Conservation (phyloP, 37 sponge, comb jelly and placozoan species). For the Beroe forskalii region DNA sequence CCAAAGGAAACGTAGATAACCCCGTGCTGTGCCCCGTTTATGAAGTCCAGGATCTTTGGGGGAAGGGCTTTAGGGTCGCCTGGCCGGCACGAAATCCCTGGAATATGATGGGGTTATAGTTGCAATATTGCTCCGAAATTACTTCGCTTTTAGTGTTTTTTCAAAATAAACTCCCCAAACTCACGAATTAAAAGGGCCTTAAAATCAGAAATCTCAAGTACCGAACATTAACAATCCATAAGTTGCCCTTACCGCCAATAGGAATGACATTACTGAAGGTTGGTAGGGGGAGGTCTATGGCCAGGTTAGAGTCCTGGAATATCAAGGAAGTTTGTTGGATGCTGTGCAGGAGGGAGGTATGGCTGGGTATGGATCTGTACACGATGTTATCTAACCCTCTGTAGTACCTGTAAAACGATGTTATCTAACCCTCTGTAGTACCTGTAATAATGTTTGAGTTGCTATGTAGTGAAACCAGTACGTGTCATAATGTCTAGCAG, state of each 20-base stretch:
- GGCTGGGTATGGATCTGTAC: not conserved
- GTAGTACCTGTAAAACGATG: slow-evolving; percentile 26
- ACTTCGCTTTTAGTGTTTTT: no score
- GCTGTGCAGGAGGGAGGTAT: slow-evolving; percentile 3
- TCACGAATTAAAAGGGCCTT: not conserved
- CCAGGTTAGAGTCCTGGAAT: slow-evolving; percentile 20
- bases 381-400: not conserved
- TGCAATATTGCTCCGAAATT: no score
- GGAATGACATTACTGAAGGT: slow-evolving; percentile 35
- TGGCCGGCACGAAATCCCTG: slow-evolving; percentile 5
- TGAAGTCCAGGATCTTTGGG: not conserved
- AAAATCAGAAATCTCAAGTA: not conserved
- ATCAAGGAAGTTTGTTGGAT: not conserved
- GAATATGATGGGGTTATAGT: no score
- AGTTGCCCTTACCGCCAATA: slow-evolving; percentile 39
- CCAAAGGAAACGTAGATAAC: slow-evolving; percentile 55
- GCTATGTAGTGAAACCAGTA: no score
- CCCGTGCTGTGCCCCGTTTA: slow-evolving; percentile 26
- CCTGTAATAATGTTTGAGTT: not conserved
- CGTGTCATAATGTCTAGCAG: no score
- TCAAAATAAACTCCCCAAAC: no score
- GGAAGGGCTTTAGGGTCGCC: not conserved
- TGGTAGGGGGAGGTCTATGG: slow-evolving; percentile 23
- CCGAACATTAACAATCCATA: not conserved
- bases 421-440: slow-evolving; percentile 23